Conservation (phyloP, 1,140 invertebrate genomes). For the Gryon sp. region DNA sequence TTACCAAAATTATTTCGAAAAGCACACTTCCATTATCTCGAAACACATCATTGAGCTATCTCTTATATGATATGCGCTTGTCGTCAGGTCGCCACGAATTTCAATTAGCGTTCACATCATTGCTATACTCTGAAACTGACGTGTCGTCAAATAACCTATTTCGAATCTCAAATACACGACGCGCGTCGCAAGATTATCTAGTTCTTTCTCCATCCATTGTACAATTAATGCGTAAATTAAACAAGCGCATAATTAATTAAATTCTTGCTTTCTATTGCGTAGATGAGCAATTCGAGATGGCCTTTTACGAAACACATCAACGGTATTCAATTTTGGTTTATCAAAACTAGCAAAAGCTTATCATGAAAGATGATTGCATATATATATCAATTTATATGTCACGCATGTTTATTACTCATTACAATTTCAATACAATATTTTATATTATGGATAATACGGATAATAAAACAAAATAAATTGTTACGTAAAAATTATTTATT, state of each 20-base stretch:
- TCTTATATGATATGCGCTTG: constrained; percentile 56
- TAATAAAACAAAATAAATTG: too few species aligned
- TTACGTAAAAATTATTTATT: too few species aligned
- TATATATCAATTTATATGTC: too few species aligned
- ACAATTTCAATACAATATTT: too few species aligned
- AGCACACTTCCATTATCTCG: constrained; percentile 44
- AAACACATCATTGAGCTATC: constrained; percentile 54
- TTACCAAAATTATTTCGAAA: constrained; percentile 27
- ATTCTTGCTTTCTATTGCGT: neutral
- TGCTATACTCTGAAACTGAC: constrained; percentile 59
- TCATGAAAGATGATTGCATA: too few species aligned
- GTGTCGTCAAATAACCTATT: constrained; percentile 58
- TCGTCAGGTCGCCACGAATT: constrained; percentile 63
- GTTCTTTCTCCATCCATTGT: constrained; percentile 24
- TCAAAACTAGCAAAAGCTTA: too few species aligned
- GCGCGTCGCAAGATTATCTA: constrained; percentile 39
- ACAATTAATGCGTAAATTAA: constrained; percentile 41
- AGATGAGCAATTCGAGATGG: too few species aligned
- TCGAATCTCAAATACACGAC: constrained; percentile 41
- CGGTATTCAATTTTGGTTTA: constrained; percentile 1
- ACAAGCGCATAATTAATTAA: constrained; percentile 20
- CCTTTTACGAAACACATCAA: too few species aligned
- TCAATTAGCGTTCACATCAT: constrained; percentile 62
- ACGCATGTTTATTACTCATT: too few species aligned
- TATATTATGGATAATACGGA: too few species aligned